phyloP scores from a whole-genome alignment of 2,797 vertebrate species.

The Dromococcyx pavoninus region DNA sequence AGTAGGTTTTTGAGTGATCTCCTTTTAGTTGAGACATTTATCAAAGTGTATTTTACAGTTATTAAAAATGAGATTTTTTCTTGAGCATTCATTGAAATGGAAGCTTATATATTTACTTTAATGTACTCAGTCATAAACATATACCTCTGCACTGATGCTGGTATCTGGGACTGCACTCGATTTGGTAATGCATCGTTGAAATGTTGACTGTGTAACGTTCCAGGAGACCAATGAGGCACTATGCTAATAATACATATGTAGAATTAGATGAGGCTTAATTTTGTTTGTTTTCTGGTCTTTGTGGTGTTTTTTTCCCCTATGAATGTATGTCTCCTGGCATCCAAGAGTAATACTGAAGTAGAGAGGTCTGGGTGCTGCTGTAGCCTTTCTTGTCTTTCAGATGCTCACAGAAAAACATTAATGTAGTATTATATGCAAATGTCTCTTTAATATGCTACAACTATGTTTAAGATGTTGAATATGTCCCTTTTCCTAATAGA shows the following conservation, averaged over 20 bases:
- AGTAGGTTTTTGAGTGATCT: background rate
- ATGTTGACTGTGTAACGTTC: background rate
- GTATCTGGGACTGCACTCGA: background rate
- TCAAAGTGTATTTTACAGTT: background rate
- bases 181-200: background rate
- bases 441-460: background rate
- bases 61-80: background rate
- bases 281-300: background rate
- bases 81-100: background rate
- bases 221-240: background rate
- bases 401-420: background rate
- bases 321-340: background rate
- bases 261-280: background rate
- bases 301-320: accelerated
- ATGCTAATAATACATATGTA: background rate
- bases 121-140: background rate
- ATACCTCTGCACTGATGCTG: background rate
- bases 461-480: background rate
- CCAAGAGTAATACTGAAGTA: background rate
- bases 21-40: background rate
- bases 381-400: background rate
- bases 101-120: background rate
- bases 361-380: background rate
- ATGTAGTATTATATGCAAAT: background rate
- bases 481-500: conserved; percentile 10